A percentile compares a stretch with the other conserved stretches of the same genome.
Conservation (phyloP, 1,140 invertebrate species). For the Rhizoglyphus robini region DNA sequence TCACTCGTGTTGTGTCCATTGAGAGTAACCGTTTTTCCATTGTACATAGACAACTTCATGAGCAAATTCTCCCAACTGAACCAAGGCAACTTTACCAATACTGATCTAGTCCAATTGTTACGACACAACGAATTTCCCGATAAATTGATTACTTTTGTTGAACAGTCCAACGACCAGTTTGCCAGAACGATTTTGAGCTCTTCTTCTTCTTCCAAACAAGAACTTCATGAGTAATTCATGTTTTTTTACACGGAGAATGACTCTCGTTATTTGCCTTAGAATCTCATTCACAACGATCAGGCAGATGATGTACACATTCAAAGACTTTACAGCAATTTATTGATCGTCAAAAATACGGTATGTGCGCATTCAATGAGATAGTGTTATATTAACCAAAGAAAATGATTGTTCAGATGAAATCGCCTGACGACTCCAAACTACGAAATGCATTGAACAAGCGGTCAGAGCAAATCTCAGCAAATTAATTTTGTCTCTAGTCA, state of each 20-base stretch:
- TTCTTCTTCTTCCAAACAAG: neutral
- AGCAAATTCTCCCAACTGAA: neutral
- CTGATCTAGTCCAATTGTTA: neutral
- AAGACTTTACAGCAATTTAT: conserved; percentile 17
- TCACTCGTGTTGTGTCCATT: too few species aligned
- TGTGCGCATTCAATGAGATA: neutral
- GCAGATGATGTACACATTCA: conserved; percentile 7
- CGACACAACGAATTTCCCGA: conserved; percentile 1
- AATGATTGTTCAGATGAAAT: neutral
- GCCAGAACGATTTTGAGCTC: neutral
- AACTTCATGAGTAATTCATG: neutral
- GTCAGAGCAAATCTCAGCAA: neutral
- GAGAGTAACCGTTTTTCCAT: too few species aligned
- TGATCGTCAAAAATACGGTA: conserved; percentile 16
- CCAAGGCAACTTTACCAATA: neutral
- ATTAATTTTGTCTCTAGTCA: too few species aligned
- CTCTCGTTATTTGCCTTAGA: neutral
- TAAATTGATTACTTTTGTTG: neutral
- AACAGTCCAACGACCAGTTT: neutral
- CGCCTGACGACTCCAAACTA: neutral
- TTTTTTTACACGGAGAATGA: neutral
- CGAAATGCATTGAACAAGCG: neutral
- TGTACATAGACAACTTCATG: neutral
- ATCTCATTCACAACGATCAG: neutral
- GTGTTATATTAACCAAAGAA: neutral